Percentiles rank a stretch among this genome's conserved stretches.
Conservation (phyloP, 1,140 invertebrate species). For the Ceratosolen solmsi region DNA sequence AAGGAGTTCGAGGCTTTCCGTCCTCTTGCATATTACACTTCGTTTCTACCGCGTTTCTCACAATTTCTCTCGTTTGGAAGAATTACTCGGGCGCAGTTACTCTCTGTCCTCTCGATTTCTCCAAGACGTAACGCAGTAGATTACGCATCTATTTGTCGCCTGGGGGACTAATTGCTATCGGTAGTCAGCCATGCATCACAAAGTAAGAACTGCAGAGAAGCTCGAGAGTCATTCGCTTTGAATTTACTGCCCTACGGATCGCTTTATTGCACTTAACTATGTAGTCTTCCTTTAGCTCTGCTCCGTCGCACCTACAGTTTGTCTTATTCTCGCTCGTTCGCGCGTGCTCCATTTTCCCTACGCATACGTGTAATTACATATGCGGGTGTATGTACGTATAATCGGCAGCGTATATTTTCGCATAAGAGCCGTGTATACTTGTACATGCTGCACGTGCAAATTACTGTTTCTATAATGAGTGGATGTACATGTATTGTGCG, state of each 20-base stretch:
- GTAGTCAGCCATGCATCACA: conserved; percentile 61
- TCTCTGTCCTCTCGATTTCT: not conserved
- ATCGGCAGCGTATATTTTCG: too few relatives aligned
- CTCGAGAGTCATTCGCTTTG: conserved; percentile 47
- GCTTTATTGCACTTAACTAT: conserved; percentile 62
- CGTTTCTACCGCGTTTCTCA: not conserved
- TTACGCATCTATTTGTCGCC: conserved; percentile 63
- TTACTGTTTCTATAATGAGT: not conserved
- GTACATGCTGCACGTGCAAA: too few relatives aligned
- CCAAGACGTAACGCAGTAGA: conserved; percentile 49
- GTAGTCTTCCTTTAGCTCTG: conserved; percentile 34
- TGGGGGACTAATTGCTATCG: conserved; percentile 62
- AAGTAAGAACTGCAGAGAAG: conserved; percentile 54
- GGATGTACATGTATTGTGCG: not conserved
- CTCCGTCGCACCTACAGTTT: not conserved
- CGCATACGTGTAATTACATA: too few relatives aligned
- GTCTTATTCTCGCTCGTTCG: not conserved
- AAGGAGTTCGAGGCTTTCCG: too few relatives aligned
- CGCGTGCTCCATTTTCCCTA: not conserved
- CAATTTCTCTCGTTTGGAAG: not conserved
- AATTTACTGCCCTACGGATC: conserved; percentile 60
- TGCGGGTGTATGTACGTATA: too few relatives aligned
- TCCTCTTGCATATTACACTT: too few relatives aligned
- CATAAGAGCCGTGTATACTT: too few relatives aligned
- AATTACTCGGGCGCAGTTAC: not conserved